A percentile compares a stretch with the other conserved stretches of the same genome.
These are phyloP conservation scores for Neodiprion virginianus DNA, from an alignment of 1,140 invertebrate genomes.

Conservation along the genomic window DNA sequence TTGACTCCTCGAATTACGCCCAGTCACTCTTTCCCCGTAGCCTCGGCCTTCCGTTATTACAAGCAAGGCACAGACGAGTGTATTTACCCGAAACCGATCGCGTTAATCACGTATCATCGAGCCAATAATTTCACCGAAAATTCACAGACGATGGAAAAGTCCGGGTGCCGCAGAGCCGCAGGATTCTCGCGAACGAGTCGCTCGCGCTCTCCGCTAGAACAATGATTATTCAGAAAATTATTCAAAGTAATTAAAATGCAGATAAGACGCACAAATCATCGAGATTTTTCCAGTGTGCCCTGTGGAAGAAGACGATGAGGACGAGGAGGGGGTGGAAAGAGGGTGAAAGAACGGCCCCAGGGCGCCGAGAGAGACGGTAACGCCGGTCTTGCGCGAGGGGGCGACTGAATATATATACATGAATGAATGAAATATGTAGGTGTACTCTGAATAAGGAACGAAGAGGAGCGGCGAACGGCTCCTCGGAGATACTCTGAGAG, in stretches of 20 bases:
- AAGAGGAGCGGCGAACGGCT: constrained; percentile 11
- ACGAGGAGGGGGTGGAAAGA: too few relatives aligned
- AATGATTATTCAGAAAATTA: constrained; percentile 54
- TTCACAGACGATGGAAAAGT: too few relatives aligned
- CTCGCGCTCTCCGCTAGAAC: not conserved
- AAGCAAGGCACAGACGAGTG: too few relatives aligned
- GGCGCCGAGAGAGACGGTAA: constrained; percentile 5
- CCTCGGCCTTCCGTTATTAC: too few relatives aligned
- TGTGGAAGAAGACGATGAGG: not conserved
- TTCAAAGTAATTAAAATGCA: constrained; percentile 60
- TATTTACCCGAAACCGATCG: too few relatives aligned
- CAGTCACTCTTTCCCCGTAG: too few relatives aligned
- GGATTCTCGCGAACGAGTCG: too few relatives aligned
- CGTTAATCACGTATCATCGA: too few relatives aligned
- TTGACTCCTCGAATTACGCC: too few relatives aligned
- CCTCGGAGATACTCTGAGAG: constrained; percentile 35
- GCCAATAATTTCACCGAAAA: too few relatives aligned
- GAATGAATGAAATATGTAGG: constrained; percentile 7
- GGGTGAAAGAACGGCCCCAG: constrained; percentile 8
- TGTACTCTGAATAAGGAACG: constrained; percentile 25
- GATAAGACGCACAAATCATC: constrained; percentile 59
- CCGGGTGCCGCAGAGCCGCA: too few relatives aligned
- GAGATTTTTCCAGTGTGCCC: constrained; percentile 42
- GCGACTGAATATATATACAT: constrained; percentile 22
- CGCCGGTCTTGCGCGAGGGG: constrained; percentile 23